These are phyloP conservation scores for Amiota communis DNA, from an alignment of 2,888 invertebrate species.

Conservation along the genomic window DNA sequence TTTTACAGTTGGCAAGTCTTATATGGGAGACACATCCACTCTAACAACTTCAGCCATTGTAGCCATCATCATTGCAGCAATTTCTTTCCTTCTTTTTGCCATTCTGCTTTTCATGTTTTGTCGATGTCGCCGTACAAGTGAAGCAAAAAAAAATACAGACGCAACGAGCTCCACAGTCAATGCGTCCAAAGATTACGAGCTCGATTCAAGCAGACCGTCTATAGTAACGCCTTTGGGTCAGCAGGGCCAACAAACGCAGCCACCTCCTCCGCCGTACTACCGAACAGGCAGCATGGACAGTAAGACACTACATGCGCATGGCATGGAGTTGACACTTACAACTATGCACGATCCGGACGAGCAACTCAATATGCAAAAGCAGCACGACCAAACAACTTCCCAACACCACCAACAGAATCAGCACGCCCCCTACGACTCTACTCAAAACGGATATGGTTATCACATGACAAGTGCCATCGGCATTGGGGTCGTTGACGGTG, in stretches of 20 bases:
- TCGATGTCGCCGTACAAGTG: slow-evolving; percentile 62
- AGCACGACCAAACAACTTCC: slow-evolving; percentile 50
- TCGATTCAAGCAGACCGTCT: slow-evolving; percentile 58
- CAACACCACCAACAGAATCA: slow-evolving; percentile 51
- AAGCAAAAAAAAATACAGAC: slow-evolving; percentile 58
- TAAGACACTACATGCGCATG: slow-evolving; percentile 62
- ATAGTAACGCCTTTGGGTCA: slow-evolving; percentile 41
- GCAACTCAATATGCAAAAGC: slow-evolving; percentile 58
- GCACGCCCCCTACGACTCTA: slow-evolving; percentile 42
- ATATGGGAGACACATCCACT: slow-evolving; percentile 59
- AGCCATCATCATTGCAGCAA: slow-evolving; percentile 62
- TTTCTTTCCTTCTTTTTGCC: slow-evolving; percentile 59
- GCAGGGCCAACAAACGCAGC: slow-evolving; percentile 34
- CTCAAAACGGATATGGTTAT: slow-evolving; percentile 68
- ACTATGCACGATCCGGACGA: slow-evolving; percentile 66
- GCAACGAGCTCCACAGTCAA: slow-evolving; percentile 41
- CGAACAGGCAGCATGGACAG: slow-evolving; percentile 64
- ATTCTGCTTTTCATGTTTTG: slow-evolving; percentile 61
- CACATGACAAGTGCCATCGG: slow-evolving; percentile 70
- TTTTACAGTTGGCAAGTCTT: slow-evolving; percentile 66
- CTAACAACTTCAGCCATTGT: slow-evolving; percentile 65
- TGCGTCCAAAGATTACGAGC: slow-evolving; percentile 61
- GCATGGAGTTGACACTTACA: slow-evolving; percentile 65
- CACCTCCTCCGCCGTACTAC: slow-evolving; percentile 65
- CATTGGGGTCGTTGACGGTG: slow-evolving; percentile 56